Conservation (phyloP, 1,140 invertebrate species). For the Ladona fulva region DNA sequence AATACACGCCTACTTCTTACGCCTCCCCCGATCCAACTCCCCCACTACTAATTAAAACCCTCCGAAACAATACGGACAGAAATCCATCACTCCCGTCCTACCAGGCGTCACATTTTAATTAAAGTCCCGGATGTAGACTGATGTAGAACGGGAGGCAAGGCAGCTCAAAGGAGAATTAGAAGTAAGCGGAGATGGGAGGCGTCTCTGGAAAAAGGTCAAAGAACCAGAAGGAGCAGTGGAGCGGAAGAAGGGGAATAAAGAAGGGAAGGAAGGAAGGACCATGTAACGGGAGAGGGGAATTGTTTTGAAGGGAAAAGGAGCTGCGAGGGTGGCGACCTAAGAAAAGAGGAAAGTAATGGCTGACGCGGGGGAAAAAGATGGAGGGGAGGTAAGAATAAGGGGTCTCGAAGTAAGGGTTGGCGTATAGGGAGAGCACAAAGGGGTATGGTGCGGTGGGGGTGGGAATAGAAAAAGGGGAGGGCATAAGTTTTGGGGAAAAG, state of each 20-base stretch:
- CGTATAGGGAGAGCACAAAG: background rate
- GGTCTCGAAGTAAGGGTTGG: background rate
- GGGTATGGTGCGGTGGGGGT: background rate
- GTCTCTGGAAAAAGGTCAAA: background rate
- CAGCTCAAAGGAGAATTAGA: background rate
- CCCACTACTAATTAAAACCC: conserved; percentile 2
- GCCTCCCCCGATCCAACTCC: background rate
- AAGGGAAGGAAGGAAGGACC: background rate
- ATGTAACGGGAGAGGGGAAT: background rate
- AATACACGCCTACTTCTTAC: background rate
- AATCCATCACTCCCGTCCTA: conserved; percentile 1
- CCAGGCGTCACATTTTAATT: conserved; percentile 5
- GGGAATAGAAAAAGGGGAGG: background rate
- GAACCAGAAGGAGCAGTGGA: background rate
- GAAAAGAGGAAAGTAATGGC: no score
- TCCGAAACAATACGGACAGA: conserved; percentile 8
- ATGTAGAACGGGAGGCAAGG: background rate
- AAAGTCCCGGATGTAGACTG: conserved; percentile 3
- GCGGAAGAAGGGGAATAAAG: background rate
- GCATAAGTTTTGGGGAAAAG: background rate
- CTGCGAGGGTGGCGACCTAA: no score
- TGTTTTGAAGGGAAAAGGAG: no score
- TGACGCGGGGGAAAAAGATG: background rate
- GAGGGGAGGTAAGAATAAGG: background rate
- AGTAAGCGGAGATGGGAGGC: background rate